Evolutionary conservation across 2,113 vertebrate genomes (phyloP).

Genomic region (Polyodon spathula): DNA sequence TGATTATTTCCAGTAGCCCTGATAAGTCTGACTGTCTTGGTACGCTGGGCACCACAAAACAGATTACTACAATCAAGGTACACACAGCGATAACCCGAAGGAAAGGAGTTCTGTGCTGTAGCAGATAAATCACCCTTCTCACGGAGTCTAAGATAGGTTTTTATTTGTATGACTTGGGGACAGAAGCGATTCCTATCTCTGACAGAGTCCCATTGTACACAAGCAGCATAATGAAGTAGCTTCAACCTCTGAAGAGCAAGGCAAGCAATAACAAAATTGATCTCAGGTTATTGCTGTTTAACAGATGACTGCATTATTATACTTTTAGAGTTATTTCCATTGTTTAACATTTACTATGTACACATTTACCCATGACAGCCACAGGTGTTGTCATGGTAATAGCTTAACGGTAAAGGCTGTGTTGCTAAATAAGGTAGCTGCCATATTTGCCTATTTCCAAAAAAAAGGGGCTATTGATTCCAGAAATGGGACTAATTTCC

Average conservation of each 20-base stretch:
- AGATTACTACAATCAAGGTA: neutral
- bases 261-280: neutral
- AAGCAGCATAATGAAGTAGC: neutral
- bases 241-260: neutral
- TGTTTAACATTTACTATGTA: too few species aligned
- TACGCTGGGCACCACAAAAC: neutral
- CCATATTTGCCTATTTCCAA: too few species aligned
- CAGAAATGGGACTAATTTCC: too few species aligned
- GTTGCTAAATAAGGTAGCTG: too few species aligned
- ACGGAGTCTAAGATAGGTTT: neutral
- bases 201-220: neutral
- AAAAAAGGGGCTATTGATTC: too few species aligned
- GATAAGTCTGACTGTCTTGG: neutral
- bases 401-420: too few species aligned
- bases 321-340: too few species aligned
- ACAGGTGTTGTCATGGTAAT: too few species aligned
- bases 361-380: too few species aligned
- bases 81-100: conserved; percentile 1
- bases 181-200: conserved; percentile 4
- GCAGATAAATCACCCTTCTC: neutral
- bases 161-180: conserved; percentile 9
- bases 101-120: neutral
- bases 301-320: too few species aligned
- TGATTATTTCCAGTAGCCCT: neutral
- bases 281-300: neutral